Evolutionary conservation across 2,888 invertebrate species (phyloP), one percentile per base, ranked within the genome.

Genomic region (Phlogophora meticulosa): DNA sequence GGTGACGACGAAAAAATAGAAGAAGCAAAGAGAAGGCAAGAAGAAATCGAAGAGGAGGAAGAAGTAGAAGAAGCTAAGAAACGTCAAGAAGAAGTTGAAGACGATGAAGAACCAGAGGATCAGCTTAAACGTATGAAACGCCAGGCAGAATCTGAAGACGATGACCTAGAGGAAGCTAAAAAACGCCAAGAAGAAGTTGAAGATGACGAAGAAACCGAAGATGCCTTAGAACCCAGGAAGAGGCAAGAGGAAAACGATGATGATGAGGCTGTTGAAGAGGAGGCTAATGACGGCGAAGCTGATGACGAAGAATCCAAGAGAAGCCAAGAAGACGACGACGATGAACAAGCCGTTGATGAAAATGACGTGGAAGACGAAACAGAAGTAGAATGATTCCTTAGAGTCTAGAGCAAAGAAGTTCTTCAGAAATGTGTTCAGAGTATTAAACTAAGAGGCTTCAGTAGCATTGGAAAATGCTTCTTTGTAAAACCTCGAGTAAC

Each of bases 391-490:
- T 49, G 63, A 66, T 52, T 76, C 43, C n/a, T 24, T 67, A 42
- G 28, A 66, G 10, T 43, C 34, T 40, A 71, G 57, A 74, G 51
- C 69, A 36, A 75, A 59, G 49, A 80, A 76, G 51, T 88, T 92
- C 68, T 90, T 92, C 75, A 87, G 80, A 63, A 86, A 85, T 66
- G 75, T 93, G 40, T 85, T 90, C 52, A 87, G 87, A 79, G 76
- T 85, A 68, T 84, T 87, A 45, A 86, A 85, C 66, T 93, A 75
- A 70, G 78, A 75, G 82, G 83, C 78, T 89, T 89, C 87, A 82
- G 86, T 87, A 78, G 87, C 88, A 89, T 75, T 87, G 36, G n/a
- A 53, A 85, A 92, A 90, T 88, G 89, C 83, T 74, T 48, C 52
- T 77, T 88, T 88, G 89, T 90, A 86, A 86, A 85, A 80, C 76